Evolutionary conservation across 1,140 invertebrate genomes (phyloP).

Genomic region (Habropoda laboriosa): DNA sequence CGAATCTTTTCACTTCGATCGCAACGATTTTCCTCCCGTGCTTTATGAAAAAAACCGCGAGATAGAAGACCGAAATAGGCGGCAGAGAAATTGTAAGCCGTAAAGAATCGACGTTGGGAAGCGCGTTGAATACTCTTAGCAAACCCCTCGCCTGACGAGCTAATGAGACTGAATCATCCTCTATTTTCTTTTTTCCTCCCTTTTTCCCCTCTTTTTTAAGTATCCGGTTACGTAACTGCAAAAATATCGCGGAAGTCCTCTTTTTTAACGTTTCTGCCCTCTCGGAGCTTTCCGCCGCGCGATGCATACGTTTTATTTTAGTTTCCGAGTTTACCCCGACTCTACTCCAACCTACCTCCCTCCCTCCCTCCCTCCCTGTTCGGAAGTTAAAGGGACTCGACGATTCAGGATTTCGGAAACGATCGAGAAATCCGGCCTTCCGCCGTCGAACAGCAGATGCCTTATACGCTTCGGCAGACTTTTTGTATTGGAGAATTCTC

Average conservation of each 20-base stretch:
- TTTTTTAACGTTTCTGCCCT: not conserved
- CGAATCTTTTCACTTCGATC: not conserved
- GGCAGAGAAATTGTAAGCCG: not conserved
- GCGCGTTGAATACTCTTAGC: slow-evolving; percentile 17
- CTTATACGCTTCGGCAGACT: not conserved
- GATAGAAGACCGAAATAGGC: slow-evolving; percentile 9
- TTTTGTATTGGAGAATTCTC: slow-evolving; percentile 48
- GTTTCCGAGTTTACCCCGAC: not conserved
- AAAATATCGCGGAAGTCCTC: not conserved
- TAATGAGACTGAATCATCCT: not conserved
- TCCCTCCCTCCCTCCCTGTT: too few species aligned
- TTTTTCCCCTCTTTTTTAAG: not conserved
- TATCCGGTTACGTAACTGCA: not conserved
- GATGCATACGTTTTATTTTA: not conserved
- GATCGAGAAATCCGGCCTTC: slow-evolving; percentile 13
- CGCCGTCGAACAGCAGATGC: not conserved
- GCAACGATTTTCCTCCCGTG: slow-evolving; percentile 12
- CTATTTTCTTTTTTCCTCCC: not conserved
- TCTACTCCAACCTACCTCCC: not conserved
- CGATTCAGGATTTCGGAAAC: not conserved
- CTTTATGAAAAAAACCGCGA: slow-evolving; percentile 30
- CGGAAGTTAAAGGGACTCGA: too few species aligned
- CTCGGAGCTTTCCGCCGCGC: too few species aligned
- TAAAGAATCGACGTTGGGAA: slow-evolving; percentile 4
- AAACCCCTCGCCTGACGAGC: not conserved